phyloP scores from a whole-genome alignment of 2,113 vertebrate genomes.

The Sinocyclocheilus maitianheensis region DNA sequence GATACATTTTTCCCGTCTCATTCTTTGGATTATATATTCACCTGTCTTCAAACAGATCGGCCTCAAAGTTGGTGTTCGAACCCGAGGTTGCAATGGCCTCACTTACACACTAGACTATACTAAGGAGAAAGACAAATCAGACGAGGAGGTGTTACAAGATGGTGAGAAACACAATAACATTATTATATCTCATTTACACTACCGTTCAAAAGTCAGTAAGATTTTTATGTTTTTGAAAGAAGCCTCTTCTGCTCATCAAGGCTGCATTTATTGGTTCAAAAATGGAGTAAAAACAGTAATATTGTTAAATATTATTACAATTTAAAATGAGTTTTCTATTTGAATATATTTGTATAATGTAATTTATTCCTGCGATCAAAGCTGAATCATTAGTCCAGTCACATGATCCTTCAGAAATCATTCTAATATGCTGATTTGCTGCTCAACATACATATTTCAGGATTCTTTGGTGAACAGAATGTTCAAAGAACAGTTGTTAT shows the following conservation, averaged over 20 bases:
- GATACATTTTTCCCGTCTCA: neutral
- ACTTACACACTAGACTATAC: slow-evolving; percentile 94
- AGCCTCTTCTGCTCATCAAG: neutral
- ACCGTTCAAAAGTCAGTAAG: neutral
- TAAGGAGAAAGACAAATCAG: slow-evolving; percentile 87
- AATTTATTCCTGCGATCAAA: neutral
- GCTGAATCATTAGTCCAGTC: too few species aligned
- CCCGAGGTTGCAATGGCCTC: slow-evolving; percentile 95
- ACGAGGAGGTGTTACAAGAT: slow-evolving; percentile 95
- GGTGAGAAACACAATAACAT: slow-evolving; percentile 71
- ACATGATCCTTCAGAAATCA: too few species aligned
- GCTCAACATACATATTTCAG: too few species aligned
- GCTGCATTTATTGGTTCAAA: neutral
- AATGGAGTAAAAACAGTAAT: neutral
- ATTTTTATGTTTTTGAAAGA: too few species aligned
- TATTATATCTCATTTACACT: neutral
- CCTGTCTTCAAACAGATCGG: slow-evolving; percentile 78
- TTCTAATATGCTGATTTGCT: too few species aligned
- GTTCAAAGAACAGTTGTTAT: neutral
- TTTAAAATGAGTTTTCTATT: neutral
- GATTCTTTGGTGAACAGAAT: neutral
- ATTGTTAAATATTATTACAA: neutral
- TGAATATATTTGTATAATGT: neutral
- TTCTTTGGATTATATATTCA: slow-evolving; percentile 36
- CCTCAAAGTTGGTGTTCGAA: slow-evolving; percentile 93